Conservation (phyloP, 2,113 vertebrate genomes). For the Zosterops lateralis region DNA sequence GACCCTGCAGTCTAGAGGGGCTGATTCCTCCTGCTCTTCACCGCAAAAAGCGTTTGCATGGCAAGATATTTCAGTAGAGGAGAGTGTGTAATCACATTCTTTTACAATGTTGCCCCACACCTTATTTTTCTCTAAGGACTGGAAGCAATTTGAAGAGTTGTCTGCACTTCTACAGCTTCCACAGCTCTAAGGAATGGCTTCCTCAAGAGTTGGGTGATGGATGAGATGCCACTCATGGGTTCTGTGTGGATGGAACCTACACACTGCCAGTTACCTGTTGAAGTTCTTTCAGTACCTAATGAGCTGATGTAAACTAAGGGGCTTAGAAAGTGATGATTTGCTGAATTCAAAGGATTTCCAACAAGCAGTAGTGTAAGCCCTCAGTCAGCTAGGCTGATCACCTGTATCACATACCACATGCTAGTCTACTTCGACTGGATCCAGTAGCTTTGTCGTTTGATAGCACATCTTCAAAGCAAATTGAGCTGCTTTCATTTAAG, state of each 20-base stretch:
- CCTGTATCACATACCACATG: background rate
- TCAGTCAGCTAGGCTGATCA: background rate
- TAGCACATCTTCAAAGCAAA: background rate
- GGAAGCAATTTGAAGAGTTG: background rate
- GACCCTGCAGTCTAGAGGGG: background rate
- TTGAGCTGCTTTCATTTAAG: background rate
- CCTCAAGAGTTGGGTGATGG: background rate
- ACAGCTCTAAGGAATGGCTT: background rate
- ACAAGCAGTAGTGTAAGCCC: background rate
- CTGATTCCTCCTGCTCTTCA: background rate
- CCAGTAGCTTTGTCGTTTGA: background rate
- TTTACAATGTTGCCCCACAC: fast-evolving
- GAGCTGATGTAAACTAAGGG: background rate
- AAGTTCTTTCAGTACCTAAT: background rate
- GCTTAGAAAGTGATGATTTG: background rate
- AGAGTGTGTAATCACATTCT: background rate
- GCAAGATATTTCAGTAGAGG: background rate
- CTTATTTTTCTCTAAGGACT: background rate
- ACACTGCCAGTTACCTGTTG: background rate
- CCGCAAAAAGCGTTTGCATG: background rate
- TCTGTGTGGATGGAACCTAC: background rate
- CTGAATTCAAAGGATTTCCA: background rate
- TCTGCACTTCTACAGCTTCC: background rate
- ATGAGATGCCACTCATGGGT: background rate
- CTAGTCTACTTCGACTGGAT: background rate